These are phyloP conservation scores for Tinea pellionella DNA, from an alignment of 2,888 invertebrate genomes.

Conservation along the genomic window DNA sequence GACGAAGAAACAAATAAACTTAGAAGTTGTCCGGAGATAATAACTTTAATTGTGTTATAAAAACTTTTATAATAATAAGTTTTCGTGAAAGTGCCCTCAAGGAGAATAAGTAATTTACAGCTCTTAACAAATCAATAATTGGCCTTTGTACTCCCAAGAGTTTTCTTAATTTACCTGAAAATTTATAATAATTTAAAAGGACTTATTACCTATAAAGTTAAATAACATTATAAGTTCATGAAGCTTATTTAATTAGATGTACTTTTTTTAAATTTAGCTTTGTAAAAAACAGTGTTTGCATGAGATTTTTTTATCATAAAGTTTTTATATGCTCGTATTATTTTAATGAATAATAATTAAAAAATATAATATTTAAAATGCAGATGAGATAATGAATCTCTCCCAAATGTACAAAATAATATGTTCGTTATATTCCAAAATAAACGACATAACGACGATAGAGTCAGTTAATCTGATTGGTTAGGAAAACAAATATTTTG, in stretches of 20 bases:
- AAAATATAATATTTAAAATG: neutral
- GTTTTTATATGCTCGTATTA: too few relatives aligned
- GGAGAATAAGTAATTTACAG: neutral
- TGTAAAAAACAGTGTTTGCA: too few relatives aligned
- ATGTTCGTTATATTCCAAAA: neutral
- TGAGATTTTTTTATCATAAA: too few relatives aligned
- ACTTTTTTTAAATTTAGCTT: too few relatives aligned
- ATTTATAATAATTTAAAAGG: neutral
- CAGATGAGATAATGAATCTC: neutral
- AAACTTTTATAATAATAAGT: neutral
- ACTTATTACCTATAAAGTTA: neutral
- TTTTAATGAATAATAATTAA: too few relatives aligned
- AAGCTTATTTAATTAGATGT: too few relatives aligned
- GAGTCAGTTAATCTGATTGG: constrained; percentile 11
- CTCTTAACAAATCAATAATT: neutral
- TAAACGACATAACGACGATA: neutral
- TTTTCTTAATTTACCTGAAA: neutral
- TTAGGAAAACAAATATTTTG: constrained; percentile 9
- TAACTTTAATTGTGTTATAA: neutral
- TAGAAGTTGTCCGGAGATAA: neutral
- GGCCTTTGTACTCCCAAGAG: neutral
- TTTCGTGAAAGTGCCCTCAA: neutral
- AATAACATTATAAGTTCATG: too few relatives aligned
- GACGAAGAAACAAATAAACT: neutral
- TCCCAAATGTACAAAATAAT: neutral